Base-by-base conservation (phyloP, 2,113 vertebrate genomes). In the Chloroceryle aenea region DNA sequence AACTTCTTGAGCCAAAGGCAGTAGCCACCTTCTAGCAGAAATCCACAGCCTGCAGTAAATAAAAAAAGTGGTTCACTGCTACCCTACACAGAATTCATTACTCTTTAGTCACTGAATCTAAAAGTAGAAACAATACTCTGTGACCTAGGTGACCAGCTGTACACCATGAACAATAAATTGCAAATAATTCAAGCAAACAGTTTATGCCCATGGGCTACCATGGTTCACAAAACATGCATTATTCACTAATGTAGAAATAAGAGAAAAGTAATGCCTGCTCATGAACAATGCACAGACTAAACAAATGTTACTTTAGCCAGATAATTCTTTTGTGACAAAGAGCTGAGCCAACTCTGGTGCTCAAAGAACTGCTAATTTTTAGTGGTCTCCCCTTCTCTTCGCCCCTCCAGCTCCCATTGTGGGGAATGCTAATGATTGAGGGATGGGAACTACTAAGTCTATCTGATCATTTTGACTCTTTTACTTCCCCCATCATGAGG, bases 141-240 rank as follows among this genome's bases (percentile, higher is more conserved):
- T 83, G 80, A 90, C 86, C 86, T 38, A 85, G 53, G 47, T 83
- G 68, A 89, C 82, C 87, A 89, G 55, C 47, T 25, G 63, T 71
- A 85, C 7, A 17, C 38, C 42, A 47, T 6, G 42, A 88, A 77
- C 74, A 92, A 84, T 50, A 84, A 74, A 84, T 27, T 36, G 38
- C 68, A 92, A 84, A 81, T 88, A 88, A 94, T 84, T 71, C 79
- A 95, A 86, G 86, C 76, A 74, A 88, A 87, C 21, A 91, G 47
- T 72, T 94, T 64, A 61, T 94, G 52, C 69, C 89, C 43, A 64
- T 52, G 42, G 81, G 73, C 81, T 93, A 87, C 66, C 17, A 48
- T 73, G 69, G 43, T 76, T 89, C 87, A 58, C 53, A 89, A 82
- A 91, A 52, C 48, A 50, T 23, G 48, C 14, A 50, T 50, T 50